Percentiles rank a stretch among this genome's conserved stretches.
phyloP scores from a whole-genome alignment of 2,113 vertebrate species.

The Gavia stellata region DNA sequence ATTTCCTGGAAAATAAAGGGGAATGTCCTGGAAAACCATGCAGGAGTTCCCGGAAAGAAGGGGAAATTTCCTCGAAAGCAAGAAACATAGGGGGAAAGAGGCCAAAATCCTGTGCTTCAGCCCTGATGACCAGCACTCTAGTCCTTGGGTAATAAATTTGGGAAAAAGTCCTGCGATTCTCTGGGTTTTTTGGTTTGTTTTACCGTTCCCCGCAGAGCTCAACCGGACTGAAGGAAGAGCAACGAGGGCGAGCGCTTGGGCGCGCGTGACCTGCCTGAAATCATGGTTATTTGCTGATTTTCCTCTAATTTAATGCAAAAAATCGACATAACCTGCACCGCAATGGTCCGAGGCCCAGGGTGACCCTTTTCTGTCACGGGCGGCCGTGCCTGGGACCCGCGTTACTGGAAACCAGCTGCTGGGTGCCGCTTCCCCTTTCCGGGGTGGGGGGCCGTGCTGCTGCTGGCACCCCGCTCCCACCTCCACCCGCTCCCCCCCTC shows the following conservation, averaged over 20 bases:
- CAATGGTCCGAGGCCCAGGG: accelerated
- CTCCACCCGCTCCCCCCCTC: not conserved
- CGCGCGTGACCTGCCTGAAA: accelerated
- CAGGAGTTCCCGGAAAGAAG: not conserved
- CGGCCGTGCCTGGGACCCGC: accelerated
- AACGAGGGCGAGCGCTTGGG: accelerated
- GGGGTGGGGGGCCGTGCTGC: not conserved
- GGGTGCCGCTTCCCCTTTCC: not conserved
- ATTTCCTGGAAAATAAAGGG: not conserved
- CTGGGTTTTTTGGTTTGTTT: not conserved
- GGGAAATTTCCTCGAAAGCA: not conserved
- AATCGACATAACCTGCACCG: accelerated
- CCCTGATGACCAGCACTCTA: accelerated
- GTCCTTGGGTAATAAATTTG: not conserved
- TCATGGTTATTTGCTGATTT: accelerated
- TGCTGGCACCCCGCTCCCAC: accelerated
- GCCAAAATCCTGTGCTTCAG: not conserved
- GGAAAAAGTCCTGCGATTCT: not conserved
- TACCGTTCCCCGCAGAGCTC: not conserved
- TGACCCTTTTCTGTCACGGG: accelerated
- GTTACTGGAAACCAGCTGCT: not conserved
- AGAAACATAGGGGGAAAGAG: too few relatives aligned
- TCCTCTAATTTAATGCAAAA: not conserved
- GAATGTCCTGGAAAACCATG: not conserved
- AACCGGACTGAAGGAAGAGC: not conserved